phyloP scores from a whole-genome alignment of 2,797 vertebrate species.

The Sus cebifrons region DNA sequence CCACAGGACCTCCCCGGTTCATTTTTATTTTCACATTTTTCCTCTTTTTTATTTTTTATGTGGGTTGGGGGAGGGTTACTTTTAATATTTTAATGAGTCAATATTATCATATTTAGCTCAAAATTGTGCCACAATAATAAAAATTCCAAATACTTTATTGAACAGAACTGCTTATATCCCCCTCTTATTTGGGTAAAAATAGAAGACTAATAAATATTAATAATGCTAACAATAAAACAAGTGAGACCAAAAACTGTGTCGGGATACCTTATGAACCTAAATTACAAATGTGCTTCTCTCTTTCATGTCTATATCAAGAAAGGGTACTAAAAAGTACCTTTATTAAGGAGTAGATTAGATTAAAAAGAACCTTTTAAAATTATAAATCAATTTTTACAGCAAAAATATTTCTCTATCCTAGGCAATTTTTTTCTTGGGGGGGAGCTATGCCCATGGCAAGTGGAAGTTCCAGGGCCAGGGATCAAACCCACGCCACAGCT shows the following conservation, averaged over 20 bases:
- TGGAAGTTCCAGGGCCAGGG: too few relatives aligned
- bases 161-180: neutral
- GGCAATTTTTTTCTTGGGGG: too few relatives aligned
- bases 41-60: neutral
- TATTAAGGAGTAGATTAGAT: neutral
- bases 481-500: too few relatives aligned
- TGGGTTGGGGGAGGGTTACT: neutral
- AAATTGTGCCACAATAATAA: conserved; percentile 3
- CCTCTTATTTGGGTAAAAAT: neutral
- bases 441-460: too few relatives aligned
- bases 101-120: neutral
- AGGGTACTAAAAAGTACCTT: neutral
- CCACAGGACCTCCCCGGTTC: neutral
- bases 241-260: neutral
- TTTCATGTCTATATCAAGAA: conserved; percentile 2
- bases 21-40: neutral
- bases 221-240: conserved; percentile 28
- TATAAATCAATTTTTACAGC: neutral
- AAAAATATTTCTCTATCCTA: neutral
- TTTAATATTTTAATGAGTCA: conserved; percentile 43
- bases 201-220: neutral
- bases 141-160: neutral
- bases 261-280: neutral
- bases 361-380: conserved; percentile 36
- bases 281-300: neutral